Conservation (phyloP, 1,140 invertebrate species). For the Panulirus ornatus region DNA sequence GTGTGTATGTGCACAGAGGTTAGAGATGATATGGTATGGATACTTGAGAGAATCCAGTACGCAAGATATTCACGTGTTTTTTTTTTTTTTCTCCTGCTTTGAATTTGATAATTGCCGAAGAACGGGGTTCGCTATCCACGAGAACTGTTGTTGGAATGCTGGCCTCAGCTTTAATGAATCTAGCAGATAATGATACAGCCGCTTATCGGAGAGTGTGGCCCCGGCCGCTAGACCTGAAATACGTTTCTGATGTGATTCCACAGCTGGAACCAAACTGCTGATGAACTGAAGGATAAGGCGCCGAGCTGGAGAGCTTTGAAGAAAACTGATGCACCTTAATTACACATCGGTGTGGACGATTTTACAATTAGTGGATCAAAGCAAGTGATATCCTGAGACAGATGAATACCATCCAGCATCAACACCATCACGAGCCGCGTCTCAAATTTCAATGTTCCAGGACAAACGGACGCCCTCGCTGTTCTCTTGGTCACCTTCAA, state of each 20-base stretch:
- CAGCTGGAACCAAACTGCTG: constrained; percentile 31
- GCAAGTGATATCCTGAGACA: constrained; percentile 41
- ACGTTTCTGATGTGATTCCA: constrained; percentile 34
- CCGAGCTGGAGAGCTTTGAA: not conserved
- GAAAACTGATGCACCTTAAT: constrained; percentile 42
- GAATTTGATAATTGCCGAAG: not conserved
- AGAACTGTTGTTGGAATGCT: not conserved
- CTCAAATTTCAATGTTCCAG: not conserved
- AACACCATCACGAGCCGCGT: constrained; percentile 30
- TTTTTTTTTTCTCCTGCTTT: not conserved
- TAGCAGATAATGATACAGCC: constrained; percentile 29
- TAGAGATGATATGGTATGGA: not conserved
- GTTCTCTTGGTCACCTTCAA: not conserved
- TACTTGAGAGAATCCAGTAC: not conserved
- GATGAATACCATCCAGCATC: constrained; percentile 39
- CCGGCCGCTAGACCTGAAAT: constrained; percentile 25
- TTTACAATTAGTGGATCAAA: constrained; percentile 48
- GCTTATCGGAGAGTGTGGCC: constrained; percentile 1
- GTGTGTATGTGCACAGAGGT: no score
- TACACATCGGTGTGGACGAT: constrained; percentile 42
- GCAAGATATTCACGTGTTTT: not conserved
- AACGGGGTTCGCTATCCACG: not conserved
- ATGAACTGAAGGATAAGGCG: constrained; percentile 16
- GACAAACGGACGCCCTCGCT: not conserved
- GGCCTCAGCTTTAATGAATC: constrained; percentile 19